A percentile compares a stretch with the other conserved stretches of the same genome.
Conservation (phyloP, 2,888 invertebrate species). For the Catocala nupta region DNA sequence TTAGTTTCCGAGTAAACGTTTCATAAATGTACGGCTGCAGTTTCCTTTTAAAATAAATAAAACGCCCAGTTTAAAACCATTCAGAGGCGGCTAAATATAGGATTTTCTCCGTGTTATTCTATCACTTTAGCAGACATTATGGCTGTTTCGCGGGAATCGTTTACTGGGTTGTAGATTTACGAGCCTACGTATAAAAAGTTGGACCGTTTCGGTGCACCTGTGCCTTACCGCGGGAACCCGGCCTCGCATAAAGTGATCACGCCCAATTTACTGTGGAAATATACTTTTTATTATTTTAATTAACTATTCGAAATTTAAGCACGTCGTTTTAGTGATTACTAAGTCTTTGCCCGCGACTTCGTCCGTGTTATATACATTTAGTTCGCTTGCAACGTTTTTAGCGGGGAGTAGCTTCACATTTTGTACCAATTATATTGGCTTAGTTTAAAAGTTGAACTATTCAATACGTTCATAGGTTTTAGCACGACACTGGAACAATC, state of each 20-base stretch:
- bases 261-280: slow-evolving; percentile 10
- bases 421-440: too few species aligned
- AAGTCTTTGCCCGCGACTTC: too few species aligned
- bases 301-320: not conserved
- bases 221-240: slow-evolving; percentile 33
- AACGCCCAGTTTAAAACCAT: slow-evolving; percentile 25
- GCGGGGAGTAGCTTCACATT: too few species aligned
- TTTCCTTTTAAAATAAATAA: slow-evolving; percentile 26
- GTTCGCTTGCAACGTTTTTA: too few species aligned
- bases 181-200: slow-evolving; percentile 61
- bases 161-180: slow-evolving; percentile 62
- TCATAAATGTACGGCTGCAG: not conserved
- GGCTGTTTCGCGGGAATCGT: slow-evolving; percentile 51
- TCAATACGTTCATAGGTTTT: too few species aligned
- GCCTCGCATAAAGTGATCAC: slow-evolving; percentile 50
- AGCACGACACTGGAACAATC: too few species aligned
- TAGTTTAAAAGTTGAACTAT: too few species aligned
- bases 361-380: too few species aligned
- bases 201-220: slow-evolving; percentile 60
- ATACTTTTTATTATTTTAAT: slow-evolving; percentile 2
- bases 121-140: slow-evolving; percentile 55
- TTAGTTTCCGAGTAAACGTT: not conserved
- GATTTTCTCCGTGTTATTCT: slow-evolving; percentile 40
- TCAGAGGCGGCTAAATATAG: slow-evolving; percentile 34
- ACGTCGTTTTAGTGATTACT: too few species aligned